Conservation (phyloP, 2,888 invertebrate species). For the Sipha maydis region DNA sequence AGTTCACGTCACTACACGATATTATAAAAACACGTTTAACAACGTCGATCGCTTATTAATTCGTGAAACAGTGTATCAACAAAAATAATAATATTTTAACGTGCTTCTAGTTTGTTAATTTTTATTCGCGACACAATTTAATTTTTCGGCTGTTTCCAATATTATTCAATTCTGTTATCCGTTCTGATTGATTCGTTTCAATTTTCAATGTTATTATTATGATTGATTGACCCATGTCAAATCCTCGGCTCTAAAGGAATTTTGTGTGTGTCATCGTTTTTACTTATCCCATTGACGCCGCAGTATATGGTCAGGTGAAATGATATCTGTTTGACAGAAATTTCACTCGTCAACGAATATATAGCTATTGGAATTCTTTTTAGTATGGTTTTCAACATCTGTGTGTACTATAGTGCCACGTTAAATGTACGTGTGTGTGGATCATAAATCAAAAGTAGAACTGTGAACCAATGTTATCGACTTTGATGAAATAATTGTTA, state of each 20-base stretch:
- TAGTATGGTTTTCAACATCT: not conserved
- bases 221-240: conserved; percentile 2
- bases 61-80: no score
- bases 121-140: not conserved
- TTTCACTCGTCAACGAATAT: not conserved
- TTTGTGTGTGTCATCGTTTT: not conserved
- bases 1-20: not conserved
- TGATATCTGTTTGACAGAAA: not conserved
- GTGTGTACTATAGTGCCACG: conserved; percentile 5
- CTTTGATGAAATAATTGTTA: conserved; percentile 55
- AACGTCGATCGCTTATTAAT: not conserved
- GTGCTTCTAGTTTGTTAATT: not conserved
- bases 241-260: not conserved
- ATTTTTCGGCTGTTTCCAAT: not conserved
- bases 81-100: no score
- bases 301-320: not conserved
- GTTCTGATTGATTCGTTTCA: not conserved
- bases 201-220: not conserved
- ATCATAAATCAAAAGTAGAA: conserved; percentile 47
- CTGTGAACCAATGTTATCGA: conserved; percentile 57
- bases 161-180: not conserved
- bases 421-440: not conserved
- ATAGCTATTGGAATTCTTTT: conserved; percentile 11
- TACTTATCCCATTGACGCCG: not conserved
- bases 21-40: not conserved